Percentiles rank a stretch among this genome's conserved stretches.
These are phyloP conservation scores for Tapirus terrestris DNA, from an alignment of 2,113 vertebrate genomes.

Conservation along the genomic window DNA sequence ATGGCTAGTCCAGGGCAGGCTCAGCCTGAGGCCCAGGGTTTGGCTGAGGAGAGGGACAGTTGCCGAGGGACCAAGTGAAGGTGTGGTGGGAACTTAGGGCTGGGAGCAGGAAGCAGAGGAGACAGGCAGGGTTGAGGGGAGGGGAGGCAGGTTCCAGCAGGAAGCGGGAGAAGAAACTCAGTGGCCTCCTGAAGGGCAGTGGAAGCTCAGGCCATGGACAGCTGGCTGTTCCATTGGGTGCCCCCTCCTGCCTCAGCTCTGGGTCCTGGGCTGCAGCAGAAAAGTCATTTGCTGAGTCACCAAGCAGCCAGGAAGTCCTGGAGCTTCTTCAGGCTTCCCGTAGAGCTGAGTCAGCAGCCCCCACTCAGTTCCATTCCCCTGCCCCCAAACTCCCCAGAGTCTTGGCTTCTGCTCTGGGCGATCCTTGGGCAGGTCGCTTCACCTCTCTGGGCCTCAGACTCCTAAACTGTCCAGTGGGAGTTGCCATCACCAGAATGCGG, in stretches of 20 bases:
- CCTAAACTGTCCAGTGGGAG: background rate
- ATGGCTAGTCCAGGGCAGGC: background rate
- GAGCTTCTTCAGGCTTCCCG: background rate
- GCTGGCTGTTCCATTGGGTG: background rate
- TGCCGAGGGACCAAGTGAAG: background rate
- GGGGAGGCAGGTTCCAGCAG: background rate
- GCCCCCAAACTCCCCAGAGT: accelerated
- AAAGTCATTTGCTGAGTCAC: slow-evolving; percentile 34
- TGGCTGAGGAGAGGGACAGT: background rate
- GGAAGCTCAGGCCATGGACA: background rate
- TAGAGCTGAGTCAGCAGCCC: background rate
- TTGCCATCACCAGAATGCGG: background rate
- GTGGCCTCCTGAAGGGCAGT: accelerated
- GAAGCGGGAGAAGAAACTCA: background rate
- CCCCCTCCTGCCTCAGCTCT: background rate
- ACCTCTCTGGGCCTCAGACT: background rate
- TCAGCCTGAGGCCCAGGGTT: background rate
- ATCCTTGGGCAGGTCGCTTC: background rate
- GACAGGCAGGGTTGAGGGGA: background rate
- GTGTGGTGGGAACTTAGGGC: background rate
- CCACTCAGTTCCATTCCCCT: background rate
- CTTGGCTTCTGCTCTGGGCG: background rate
- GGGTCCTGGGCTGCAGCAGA: background rate
- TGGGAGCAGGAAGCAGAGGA: background rate
- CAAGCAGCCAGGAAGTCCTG: background rate